A percentile compares a stretch with the other conserved stretches of the same genome.
Evolutionary conservation across 1,140 invertebrate species (phyloP).

Genomic region (Sarcophaga bullata): DNA sequence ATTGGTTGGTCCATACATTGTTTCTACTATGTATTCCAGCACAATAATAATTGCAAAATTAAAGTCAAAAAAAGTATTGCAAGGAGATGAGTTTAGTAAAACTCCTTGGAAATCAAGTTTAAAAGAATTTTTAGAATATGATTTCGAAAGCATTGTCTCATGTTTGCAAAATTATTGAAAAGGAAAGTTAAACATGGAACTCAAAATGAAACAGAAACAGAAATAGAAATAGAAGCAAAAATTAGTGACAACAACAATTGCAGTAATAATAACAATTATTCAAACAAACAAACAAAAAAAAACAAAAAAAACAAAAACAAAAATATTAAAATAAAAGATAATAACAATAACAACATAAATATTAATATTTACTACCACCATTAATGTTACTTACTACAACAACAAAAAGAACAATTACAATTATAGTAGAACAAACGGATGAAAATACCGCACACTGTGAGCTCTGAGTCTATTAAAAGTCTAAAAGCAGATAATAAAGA

Average conservation of each 20-base stretch:
- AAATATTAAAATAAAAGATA: not conserved
- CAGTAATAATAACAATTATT: constrained; percentile 6
- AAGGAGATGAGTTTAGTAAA: too few relatives aligned
- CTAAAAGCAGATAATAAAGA: constrained; percentile 66
- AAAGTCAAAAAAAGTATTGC: too few relatives aligned
- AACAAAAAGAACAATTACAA: not conserved
- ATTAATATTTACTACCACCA: not conserved
- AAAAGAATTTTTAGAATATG: too few relatives aligned
- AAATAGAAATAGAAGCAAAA: not conserved
- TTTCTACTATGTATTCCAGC: too few relatives aligned
- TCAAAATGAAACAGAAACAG: not conserved
- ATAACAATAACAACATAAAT: constrained; percentile 4
- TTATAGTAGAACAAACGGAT: not conserved
- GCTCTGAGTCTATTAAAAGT: constrained; percentile 64
- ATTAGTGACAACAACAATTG: constrained; percentile 27
- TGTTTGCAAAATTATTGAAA: too few relatives aligned
- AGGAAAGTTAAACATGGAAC: too few relatives aligned
- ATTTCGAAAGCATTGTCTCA: too few relatives aligned
- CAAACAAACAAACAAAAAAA: too few relatives aligned
- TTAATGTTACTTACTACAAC: not conserved
- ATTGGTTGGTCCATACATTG: too few relatives aligned
- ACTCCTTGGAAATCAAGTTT: too few relatives aligned
- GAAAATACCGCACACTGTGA: constrained; percentile 39
- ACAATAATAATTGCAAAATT: too few relatives aligned
- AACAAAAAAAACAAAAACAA: constrained; percentile 26